phyloP scores from a whole-genome alignment of 2,888 invertebrate species.

The Clivina fossor region DNA sequence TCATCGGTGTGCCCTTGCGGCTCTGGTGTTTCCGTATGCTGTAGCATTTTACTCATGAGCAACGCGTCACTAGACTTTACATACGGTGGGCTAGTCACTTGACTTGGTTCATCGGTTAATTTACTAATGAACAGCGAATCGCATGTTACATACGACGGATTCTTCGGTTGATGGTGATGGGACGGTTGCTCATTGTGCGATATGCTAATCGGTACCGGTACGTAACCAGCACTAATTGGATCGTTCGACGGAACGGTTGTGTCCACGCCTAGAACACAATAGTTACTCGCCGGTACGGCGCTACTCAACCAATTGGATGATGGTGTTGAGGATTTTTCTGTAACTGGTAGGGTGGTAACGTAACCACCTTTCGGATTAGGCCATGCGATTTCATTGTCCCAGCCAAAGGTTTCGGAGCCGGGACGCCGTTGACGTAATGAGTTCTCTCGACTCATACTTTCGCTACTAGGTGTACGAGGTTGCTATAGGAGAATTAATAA shows the following conservation, averaged over 20 bases:
- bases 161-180: conserved; percentile 8
- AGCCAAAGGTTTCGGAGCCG: conserved; percentile 22
- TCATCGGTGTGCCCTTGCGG: conserved; percentile 8
- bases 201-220: conserved; percentile 21
- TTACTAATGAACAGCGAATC: conserved; percentile 35
- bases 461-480: conserved; percentile 42
- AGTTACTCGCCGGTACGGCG: conserved; percentile 38
- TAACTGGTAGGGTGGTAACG: conserved; percentile 40
- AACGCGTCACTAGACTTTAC: conserved; percentile 42
- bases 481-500: conserved; percentile 41
- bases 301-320: conserved; percentile 26
- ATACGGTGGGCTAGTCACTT: conserved; percentile 39
- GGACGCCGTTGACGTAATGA: conserved; percentile 42
- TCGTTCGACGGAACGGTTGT: conserved; percentile 21
- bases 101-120: not conserved
- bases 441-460: conserved; percentile 43
- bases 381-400: conserved; percentile 37
- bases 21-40: not conserved
- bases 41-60: conserved; percentile 30
- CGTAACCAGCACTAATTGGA: conserved; percentile 36
- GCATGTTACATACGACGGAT: conserved; percentile 38
- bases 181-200: conserved; percentile 10
- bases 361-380: conserved; percentile 41
- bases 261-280: conserved; percentile 47
- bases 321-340: conserved; percentile 36